Evolutionary conservation across 1,140 invertebrate genomes (phyloP), one percentile per base, ranked within the genome.

Genomic region (Drosophila bocqueti): DNA sequence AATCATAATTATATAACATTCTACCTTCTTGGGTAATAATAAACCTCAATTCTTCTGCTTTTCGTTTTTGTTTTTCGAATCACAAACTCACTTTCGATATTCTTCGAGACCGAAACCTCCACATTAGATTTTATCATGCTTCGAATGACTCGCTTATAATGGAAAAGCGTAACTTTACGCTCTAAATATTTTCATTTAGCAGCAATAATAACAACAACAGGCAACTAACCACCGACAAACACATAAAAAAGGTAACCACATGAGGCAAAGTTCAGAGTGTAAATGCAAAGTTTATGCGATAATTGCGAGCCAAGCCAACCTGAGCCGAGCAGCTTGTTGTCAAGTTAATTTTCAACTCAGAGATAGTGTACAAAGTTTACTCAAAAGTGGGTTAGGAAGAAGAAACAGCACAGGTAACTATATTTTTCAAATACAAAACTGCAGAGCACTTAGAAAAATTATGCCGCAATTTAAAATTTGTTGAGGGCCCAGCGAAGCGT

Each of bases 261-360:
- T 52, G 54, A 73, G 69, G 34, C 72, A 73, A 84, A 81, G 84
- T 89, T 89, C 84, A 81, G 50, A 84, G 84, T 89, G 84, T 89
- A 89, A 87, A 84, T 79, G 77, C 67, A 50, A 84, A 75, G 67
- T 80, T 87, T 64, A 87, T 81, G 76, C 24, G 76, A 79, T 79
- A 79, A 79, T 79, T 79, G 66, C 57, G 26, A 62, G 50, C 46
- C 10, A 10, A 40, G 36, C 26, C 47, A 46, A 46, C 21, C 45
- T 24, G 26, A 31, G 16, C 11, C 18, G n/a, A 36, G 50, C 50
- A 63, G 74, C 57, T 71, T 46, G 40, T 58, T 31, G 49, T 52
- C 63, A 60, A 76, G 78, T 64, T 63, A 59, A 76, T 60, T 61
- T 40, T 18, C 38, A 61, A 16, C 36, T 42, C 16, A 16, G 3